These are phyloP conservation scores for Triplophysa tibetana DNA, from an alignment of 2,113 vertebrate species.

Conservation along the genomic window DNA sequence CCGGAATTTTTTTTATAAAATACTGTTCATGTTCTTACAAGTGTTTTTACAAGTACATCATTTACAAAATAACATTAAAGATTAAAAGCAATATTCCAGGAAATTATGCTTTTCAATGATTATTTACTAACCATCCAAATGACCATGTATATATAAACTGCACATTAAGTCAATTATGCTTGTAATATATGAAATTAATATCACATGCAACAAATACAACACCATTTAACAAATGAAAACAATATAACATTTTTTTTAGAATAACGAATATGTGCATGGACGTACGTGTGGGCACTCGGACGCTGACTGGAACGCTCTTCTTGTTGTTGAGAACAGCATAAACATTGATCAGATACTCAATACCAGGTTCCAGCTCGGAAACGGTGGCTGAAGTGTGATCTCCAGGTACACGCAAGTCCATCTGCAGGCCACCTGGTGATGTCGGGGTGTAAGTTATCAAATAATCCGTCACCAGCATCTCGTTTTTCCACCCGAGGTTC, in stretches of 20 bases:
- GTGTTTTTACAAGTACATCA: background rate
- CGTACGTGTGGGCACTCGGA: slow-evolving; percentile 87
- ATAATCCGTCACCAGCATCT: slow-evolving; percentile 87
- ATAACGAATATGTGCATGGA: slow-evolving; percentile 20
- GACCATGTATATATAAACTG: too few species aligned
- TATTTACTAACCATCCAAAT: too few species aligned
- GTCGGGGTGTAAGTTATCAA: slow-evolving; percentile 86
- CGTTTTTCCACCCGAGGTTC: slow-evolving; percentile 88
- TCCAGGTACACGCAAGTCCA: slow-evolving; percentile 85
- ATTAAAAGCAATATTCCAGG: background rate
- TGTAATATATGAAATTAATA: too few species aligned
- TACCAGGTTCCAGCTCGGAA: slow-evolving; percentile 85
- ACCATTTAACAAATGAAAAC: too few species aligned
- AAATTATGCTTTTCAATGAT: too few species aligned
- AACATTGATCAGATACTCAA: slow-evolving; percentile 91
- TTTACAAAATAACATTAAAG: background rate
- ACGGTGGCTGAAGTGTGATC: slow-evolving; percentile 81
- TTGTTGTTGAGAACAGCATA: slow-evolving; percentile 90
- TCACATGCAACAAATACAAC: too few species aligned
- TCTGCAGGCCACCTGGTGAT: slow-evolving; percentile 77
- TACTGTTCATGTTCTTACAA: too few species aligned
- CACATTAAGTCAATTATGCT: too few species aligned
- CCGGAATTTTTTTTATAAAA: too few species aligned
- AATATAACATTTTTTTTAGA: background rate
- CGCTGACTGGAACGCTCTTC: slow-evolving; percentile 88